phyloP scores from a whole-genome alignment of 1,140 invertebrate genomes.

The Drosophila parvula region DNA sequence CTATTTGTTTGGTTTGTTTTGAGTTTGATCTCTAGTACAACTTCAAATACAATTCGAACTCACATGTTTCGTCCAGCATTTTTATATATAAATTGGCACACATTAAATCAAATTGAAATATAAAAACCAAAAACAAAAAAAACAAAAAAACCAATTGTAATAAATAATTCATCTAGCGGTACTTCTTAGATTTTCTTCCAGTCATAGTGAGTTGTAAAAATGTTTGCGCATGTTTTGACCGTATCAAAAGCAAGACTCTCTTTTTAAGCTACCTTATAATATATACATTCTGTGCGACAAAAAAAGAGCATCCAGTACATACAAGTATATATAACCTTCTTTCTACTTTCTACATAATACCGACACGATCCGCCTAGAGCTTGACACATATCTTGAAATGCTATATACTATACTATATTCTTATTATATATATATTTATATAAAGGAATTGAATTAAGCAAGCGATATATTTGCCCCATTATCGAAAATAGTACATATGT shows the following conservation, averaged over 20 bases:
- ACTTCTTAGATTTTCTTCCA: slow-evolving; percentile 73
- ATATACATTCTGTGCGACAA: slow-evolving; percentile 43
- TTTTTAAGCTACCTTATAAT: slow-evolving; percentile 58
- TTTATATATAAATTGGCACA: slow-evolving; percentile 49
- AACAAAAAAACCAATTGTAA: slow-evolving; percentile 37
- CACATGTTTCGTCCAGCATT: slow-evolving; percentile 44
- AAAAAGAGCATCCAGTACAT: slow-evolving; percentile 38
- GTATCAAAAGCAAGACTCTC: slow-evolving; percentile 55
- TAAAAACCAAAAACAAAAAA: slow-evolving; percentile 7
- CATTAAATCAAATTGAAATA: slow-evolving; percentile 9
- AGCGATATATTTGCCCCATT: slow-evolving; percentile 48
- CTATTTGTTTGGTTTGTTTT: neutral
- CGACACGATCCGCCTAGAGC: slow-evolving; percentile 59
- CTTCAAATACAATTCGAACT: slow-evolving; percentile 19
- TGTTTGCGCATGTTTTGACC: slow-evolving; percentile 77
- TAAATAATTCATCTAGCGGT: slow-evolving; percentile 52
- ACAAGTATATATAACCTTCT: slow-evolving; percentile 17
- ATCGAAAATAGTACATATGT: slow-evolving; percentile 48
- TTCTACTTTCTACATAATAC: slow-evolving; percentile 38
- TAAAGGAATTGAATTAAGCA: slow-evolving; percentile 45
- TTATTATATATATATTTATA: slow-evolving; percentile 25
- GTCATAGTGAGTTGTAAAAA: slow-evolving; percentile 77
- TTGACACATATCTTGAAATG: slow-evolving; percentile 67
- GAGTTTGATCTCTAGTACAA: too few species aligned
- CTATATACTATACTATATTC: slow-evolving; percentile 47